Conservation (phyloP, 1,140 invertebrate genomes). For the Eulimnadia texana region DNA sequence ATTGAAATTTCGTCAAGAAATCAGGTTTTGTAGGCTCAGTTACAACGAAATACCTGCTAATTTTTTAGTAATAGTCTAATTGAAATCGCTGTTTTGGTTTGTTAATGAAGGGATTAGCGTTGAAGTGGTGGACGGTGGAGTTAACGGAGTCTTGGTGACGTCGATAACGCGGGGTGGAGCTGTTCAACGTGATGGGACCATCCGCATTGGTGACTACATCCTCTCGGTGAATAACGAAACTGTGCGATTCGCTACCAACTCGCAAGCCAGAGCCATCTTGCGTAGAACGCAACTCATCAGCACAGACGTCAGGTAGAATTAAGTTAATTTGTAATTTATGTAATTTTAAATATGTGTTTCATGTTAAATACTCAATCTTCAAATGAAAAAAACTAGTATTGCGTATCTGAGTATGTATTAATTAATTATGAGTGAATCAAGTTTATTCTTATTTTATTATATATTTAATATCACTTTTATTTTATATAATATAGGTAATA, state of each 20-base stretch:
- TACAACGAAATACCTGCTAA: too few relatives aligned
- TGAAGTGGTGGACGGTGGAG: conserved; percentile 41
- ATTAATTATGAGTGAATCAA: too few relatives aligned
- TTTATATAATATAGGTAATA: too few relatives aligned
- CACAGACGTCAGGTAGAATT: conserved; percentile 27
- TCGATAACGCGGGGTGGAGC: conserved; percentile 37
- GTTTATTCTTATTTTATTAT: too few relatives aligned
- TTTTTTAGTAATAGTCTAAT: too few relatives aligned
- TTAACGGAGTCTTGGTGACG: conserved; percentile 48
- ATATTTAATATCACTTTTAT: too few relatives aligned
- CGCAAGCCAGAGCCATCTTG: conserved; percentile 47
- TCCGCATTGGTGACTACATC: conserved; percentile 36
- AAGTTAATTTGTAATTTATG: not conserved
- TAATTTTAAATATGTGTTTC: not conserved
- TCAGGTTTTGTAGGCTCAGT: too few relatives aligned
- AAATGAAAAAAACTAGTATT: too few relatives aligned
- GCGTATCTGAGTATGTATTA: too few relatives aligned
- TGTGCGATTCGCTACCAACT: conserved; percentile 41
- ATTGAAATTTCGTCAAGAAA: too few relatives aligned
- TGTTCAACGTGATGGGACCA: conserved; percentile 39
- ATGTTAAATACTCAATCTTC: too few relatives aligned
- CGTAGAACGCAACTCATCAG: conserved; percentile 40
- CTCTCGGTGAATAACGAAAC: conserved; percentile 46
- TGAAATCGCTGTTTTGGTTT: too few relatives aligned
- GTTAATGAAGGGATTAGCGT: conserved; percentile 35